Conservation (phyloP, 2,888 invertebrate genomes). For the Fissipunctia ypsillon region DNA sequence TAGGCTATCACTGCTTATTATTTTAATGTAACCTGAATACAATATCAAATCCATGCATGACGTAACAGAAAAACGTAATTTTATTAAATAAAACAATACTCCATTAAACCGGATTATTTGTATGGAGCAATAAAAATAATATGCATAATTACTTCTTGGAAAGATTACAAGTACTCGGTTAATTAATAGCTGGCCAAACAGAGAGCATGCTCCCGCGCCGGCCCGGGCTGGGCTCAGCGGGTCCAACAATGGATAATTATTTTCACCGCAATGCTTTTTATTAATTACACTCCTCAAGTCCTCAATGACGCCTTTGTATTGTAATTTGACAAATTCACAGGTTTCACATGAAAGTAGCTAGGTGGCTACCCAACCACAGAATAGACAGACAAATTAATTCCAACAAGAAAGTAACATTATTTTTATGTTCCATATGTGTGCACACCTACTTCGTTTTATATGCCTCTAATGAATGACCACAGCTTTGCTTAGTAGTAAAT, state of each 20-base stretch:
- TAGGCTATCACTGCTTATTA: too few relatives aligned
- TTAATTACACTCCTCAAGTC: constrained; percentile 81
- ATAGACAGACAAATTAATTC: constrained; percentile 56
- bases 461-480: constrained; percentile 56
- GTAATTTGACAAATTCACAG: constrained; percentile 86
- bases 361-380: constrained; percentile 42
- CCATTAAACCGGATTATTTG: constrained; percentile 63
- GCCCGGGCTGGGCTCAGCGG: constrained; percentile 38
- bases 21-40: constrained; percentile 1
- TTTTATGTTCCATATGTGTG: constrained; percentile 50
- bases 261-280: constrained; percentile 82
- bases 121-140: constrained; percentile 64
- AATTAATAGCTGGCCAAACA: constrained; percentile 68
- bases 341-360: constrained; percentile 76
- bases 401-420: constrained; percentile 72
- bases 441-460: constrained; percentile 49
- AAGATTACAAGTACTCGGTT: constrained; percentile 64
- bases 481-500: constrained; percentile 60
- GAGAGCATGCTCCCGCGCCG: constrained; percentile 54
- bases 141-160: constrained; percentile 63
- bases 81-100: constrained; percentile 53
- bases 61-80: constrained; percentile 26
- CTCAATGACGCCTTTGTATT: constrained; percentile 84
- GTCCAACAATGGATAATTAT: constrained; percentile 85
- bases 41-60: constrained; percentile 28